These are phyloP conservation scores for Eidolon dupreanum DNA, from an alignment of 2,797 vertebrate species.

Conservation along the genomic window DNA sequence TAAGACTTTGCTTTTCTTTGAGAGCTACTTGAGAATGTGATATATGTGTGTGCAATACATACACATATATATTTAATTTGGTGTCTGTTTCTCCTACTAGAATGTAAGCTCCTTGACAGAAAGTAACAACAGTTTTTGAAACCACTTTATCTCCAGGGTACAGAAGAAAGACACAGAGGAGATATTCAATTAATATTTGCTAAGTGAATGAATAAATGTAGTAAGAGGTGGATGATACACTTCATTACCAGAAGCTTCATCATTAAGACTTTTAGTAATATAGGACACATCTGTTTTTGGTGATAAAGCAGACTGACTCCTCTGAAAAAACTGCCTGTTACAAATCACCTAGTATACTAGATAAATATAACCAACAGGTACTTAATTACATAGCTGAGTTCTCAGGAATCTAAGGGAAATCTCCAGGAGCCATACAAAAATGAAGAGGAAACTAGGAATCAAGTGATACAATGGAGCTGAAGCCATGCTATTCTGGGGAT, in stretches of 20 bases:
- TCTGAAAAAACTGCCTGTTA: constrained; percentile 19
- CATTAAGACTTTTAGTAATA: constrained; percentile 2
- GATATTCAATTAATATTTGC: constrained; percentile 36
- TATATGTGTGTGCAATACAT: not conserved
- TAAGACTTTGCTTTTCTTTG: not conserved
- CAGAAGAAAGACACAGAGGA: not conserved
- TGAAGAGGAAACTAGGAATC: not conserved
- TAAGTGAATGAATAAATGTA: constrained; percentile 14
- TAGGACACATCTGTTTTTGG: constrained; percentile 4
- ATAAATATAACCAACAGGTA: constrained; percentile 37
- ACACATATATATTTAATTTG: not conserved
- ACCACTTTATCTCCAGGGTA: not conserved
- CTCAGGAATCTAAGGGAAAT: constrained; percentile 25
- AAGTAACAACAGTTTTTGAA: constrained; percentile 31
- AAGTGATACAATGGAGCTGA: constrained; percentile 10
- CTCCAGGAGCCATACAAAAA: constrained; percentile 20
- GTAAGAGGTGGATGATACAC: constrained; percentile 9
- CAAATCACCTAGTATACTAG: constrained; percentile 22
- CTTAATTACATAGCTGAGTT: constrained; percentile 49
- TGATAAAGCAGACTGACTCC: constrained; percentile 34
- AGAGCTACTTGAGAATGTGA: not conserved
- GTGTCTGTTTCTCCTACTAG: not conserved
- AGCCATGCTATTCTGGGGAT: not conserved
- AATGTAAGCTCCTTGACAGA: not conserved
- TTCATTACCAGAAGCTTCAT: constrained; percentile 46